Conservation (phyloP, 1,140 invertebrate species). For the Drosophila repletoides region DNA sequence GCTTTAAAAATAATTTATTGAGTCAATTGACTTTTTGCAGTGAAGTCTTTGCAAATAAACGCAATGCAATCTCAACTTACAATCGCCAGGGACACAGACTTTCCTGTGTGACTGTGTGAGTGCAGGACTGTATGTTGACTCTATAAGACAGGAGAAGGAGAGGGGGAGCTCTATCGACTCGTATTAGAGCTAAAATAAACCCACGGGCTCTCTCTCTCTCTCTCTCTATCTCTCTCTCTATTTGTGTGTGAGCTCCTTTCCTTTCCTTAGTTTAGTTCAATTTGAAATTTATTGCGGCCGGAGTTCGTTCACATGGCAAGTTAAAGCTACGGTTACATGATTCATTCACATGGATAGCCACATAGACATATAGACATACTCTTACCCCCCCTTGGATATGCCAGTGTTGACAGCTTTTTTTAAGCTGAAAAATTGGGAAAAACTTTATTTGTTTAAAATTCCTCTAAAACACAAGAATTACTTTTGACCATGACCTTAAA, state of each 20-base stretch:
- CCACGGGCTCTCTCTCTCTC: too few species aligned
- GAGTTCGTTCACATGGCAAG: constrained; percentile 76
- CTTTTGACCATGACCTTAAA: too few species aligned
- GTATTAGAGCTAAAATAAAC: constrained; percentile 48
- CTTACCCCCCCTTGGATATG: too few species aligned
- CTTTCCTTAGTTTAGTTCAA: constrained; percentile 51
- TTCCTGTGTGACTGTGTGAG: constrained; percentile 22
- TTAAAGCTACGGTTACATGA: constrained; percentile 68
- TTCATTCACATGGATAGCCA: constrained; percentile 53
- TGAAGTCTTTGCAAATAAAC: constrained; percentile 72
- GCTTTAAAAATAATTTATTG: constrained; percentile 81
- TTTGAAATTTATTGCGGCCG: constrained; percentile 76
- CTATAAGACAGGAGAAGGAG: constrained; percentile 2
- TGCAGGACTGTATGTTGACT: constrained; percentile 57
- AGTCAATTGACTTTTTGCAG: constrained; percentile 77
- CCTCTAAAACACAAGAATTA: too few species aligned
- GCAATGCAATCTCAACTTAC: constrained; percentile 71
- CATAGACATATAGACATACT: constrained; percentile 1
- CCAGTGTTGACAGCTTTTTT: too few species aligned
- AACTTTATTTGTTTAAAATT: too few species aligned
- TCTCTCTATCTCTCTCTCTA: too few species aligned
- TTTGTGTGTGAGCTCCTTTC: constrained; percentile 28
- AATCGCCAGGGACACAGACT: constrained; percentile 49
- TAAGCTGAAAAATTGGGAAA: too few species aligned
- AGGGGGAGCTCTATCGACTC: too few species aligned